Evolutionary conservation across 2,113 vertebrate species (phyloP), one percentile per base, ranked within the genome.

Genomic region (Pterocles gutturalis): DNA sequence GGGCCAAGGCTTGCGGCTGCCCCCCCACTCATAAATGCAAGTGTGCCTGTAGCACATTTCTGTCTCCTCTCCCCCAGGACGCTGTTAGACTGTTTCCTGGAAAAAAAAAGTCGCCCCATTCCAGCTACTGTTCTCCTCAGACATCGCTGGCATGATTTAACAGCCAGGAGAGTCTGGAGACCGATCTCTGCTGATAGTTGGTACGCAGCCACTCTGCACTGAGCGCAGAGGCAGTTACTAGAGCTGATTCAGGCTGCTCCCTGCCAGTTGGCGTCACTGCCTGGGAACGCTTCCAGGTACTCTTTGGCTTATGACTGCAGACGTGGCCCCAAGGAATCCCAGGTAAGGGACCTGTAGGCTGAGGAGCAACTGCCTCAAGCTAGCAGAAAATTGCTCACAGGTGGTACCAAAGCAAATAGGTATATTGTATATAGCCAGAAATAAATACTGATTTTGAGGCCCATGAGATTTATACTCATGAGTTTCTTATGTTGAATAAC

Each of bases 241-340:
- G 65, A 3, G 0, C 0, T 0, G 71, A n/a, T 55, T 70, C 9
- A 5, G 75, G 79, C 61, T 88, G 83, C 70, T 87, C 61, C 34
- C 79, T 80, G 78, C 31, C 83, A 19, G 57, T 43, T 76, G 93
- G 89, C 89, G 61, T 45, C 58, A 5, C 2, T 20, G 41, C 71
- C 79, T 77, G 79, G 83, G 33, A 92, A 72, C 0, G 8, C 79
- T 92, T 88, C 89, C 95, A 94, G 89, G 34, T 29, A 13, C 75
- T 92, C 83, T 57, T 31, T 0, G 0, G 38, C 62, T 66, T 51
- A 61, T 0, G 0, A 13, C 76, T 83, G 82, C 77, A 81, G 64
- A 62, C 13, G 4, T 45, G n/a, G 41, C 69, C 64, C 69, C 0
- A 1, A 83, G 90, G 66, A 69, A 57, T 90, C 86, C 79, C 71